Conservation (phyloP, 2,797 vertebrate genomes). For the Acanthurus tractus region DNA sequence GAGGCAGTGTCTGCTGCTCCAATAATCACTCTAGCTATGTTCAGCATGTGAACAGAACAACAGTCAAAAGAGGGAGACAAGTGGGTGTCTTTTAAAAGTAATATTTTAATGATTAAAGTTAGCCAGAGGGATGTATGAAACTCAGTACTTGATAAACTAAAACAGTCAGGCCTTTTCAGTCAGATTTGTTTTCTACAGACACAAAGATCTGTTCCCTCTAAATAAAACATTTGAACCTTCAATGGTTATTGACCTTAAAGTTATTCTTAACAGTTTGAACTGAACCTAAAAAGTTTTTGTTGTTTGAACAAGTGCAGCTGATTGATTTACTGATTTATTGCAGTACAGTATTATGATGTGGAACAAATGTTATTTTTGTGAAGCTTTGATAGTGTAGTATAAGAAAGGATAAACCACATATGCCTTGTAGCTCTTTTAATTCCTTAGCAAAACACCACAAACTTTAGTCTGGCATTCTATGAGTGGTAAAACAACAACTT, state of each 20-base stretch:
- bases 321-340: not conserved
- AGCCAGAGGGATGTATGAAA: constrained; percentile 26
- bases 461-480: not conserved
- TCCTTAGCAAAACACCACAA: not conserved
- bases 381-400: not conserved
- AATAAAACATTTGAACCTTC: constrained; percentile 6
- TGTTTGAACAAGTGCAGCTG: too few species aligned
- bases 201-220: not conserved
- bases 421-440: not conserved
- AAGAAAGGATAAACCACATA: not conserved
- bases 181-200: constrained; percentile 18
- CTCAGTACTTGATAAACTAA: constrained; percentile 18
- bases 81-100: constrained; percentile 25
- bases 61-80: constrained; percentile 24
- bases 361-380: not conserved
- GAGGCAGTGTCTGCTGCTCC: constrained; percentile 41
- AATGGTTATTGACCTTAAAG: not conserved
- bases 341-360: not conserved
- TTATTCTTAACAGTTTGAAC: not conserved
- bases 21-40: constrained; percentile 29
- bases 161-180: constrained; percentile 29
- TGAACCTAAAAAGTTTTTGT: not conserved
- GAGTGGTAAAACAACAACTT: not conserved
- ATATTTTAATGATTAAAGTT: constrained; percentile 23
- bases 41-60: constrained; percentile 3